Evolutionary conservation across 2,797 vertebrate species (phyloP), one percentile per base, ranked within the genome.

Genomic region (Xiphorhynchus erythropygius): DNA sequence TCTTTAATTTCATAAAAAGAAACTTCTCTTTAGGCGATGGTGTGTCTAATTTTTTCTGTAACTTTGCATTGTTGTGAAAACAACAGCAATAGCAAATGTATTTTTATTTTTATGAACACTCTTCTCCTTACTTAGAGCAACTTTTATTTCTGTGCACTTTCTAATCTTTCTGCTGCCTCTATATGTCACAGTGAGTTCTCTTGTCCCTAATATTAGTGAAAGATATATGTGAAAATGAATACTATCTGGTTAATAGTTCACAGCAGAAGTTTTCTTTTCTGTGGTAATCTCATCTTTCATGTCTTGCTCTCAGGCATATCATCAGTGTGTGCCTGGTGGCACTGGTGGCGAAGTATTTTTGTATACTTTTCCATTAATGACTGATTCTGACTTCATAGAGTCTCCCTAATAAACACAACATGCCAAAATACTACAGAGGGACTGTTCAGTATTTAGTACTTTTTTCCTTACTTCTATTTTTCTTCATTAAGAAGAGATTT

Each of bases 1-100:
- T 96, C 86, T 85, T 97, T 97, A 97, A 97, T 97, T 97, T 96
- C 84, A 25, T 90, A 39, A 89, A 84, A 87, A 80, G 24, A 63
- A 89, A 42, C 28, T 44, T 59, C 11, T 76, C 3, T 73, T 73
- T 87, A 49, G 17, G 69, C n/a, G 39, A 52, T 35, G 19, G 14
- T 55, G 3, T 84, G 55, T 50, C 30, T 69, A 19, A 69, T 65
- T 73, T 84, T 32, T 90, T 77, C 39, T 84, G 0, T 42, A 65
- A 35, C 1, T 3, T 42, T 90, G 9, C 9, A 5, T 76, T 79
- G 42, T 10, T 84, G 53, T 86, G 64, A 57, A 80, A 86, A 90
- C 46, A 59, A 11, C 10, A 62, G 13, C 25, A 73, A 25, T 56
- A 73, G 13, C 50, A 89, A 87, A 70, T 85, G 19, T 33, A 30